Evolutionary conservation across 2,113 vertebrate species (phyloP).

Genomic region (Carlito syrichta): DNA sequence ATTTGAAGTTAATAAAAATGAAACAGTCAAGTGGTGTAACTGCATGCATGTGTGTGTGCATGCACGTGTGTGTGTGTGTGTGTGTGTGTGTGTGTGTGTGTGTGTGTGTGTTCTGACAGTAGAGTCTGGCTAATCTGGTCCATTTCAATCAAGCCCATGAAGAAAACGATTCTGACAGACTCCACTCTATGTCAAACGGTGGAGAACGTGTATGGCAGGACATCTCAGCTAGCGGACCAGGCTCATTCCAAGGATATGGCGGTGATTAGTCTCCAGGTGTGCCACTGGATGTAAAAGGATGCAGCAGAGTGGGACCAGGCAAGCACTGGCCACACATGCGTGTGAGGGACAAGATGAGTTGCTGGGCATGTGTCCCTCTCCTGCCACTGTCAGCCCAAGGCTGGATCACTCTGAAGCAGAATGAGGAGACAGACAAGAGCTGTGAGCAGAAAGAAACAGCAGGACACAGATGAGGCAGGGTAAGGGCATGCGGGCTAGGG

Average conservation of each 20-base stretch:
- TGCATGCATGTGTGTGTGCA: fast-evolving
- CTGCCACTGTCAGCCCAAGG: too few relatives aligned
- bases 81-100: fast-evolving
- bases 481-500: fast-evolving
- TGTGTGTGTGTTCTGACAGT: fast-evolving
- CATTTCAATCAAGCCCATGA: background rate
- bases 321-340: too few relatives aligned
- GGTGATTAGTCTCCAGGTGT: background rate
- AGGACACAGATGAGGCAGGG: background rate
- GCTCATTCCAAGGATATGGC: too few relatives aligned
- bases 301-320: background rate
- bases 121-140: background rate
- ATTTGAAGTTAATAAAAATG: background rate
- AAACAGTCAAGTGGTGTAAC: background rate
- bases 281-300: background rate
- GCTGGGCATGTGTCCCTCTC: background rate
- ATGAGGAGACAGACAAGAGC: background rate
- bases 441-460: background rate
- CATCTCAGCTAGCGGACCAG: background rate
- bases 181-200: background rate
- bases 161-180: background rate
- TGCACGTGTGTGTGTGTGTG: background rate
- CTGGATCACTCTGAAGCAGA: background rate
- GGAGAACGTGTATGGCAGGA: background rate
- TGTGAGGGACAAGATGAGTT: fast-evolving